Evolutionary conservation across 2,797 vertebrate species (phyloP), one percentile per base, ranked within the genome.

Genomic region (Enteromius argenteus): DNA sequence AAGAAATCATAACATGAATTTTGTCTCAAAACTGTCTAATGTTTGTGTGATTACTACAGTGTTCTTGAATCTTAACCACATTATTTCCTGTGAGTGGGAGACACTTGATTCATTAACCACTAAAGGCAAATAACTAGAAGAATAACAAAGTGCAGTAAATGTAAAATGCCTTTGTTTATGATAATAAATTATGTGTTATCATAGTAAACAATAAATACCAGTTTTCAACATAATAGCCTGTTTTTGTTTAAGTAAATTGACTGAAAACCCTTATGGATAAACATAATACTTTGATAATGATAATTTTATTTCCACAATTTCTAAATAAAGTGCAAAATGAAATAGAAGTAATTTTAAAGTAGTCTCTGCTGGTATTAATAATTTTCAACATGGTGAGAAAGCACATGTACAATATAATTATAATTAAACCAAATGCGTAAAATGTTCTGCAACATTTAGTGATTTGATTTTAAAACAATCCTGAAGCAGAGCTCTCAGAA

Each of bases 1-100:
- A 92, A 46, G 92, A 92, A 76, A 87, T 87, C 89, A 89, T 84
- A 90, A 88, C 83, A 53, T 87, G 30, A 64, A 23, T 14, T 78
- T 39, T 27, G 39, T 17, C 39, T 93, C 74, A 86, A 93, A 90
- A 85, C 73, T 88, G 89, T 88, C 8, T 21, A 71, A 73, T 79
- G 15, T 89, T 81, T 62, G 14, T 87, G 17, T 80, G 56, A 81
- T 56, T 42, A 56, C 7, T 58, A 0, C 37, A 21, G 15, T 81
- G 58, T 69, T 68, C 7, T 39, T 80, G 13, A 67, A 68, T 27
- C 4, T 69, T 30, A 30, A 4, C 64, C 60, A 42, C 13, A 15
- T 30, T 19, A 23, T 51, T 73, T 49, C 44, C 17, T 6, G 39
- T 39, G 4, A 46, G 10, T 10, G 0, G 3, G 23, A 62, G 23